These are phyloP conservation scores for Drosophila pegasa DNA, from an alignment of 2,888 invertebrate species.

Conservation along the genomic window DNA sequence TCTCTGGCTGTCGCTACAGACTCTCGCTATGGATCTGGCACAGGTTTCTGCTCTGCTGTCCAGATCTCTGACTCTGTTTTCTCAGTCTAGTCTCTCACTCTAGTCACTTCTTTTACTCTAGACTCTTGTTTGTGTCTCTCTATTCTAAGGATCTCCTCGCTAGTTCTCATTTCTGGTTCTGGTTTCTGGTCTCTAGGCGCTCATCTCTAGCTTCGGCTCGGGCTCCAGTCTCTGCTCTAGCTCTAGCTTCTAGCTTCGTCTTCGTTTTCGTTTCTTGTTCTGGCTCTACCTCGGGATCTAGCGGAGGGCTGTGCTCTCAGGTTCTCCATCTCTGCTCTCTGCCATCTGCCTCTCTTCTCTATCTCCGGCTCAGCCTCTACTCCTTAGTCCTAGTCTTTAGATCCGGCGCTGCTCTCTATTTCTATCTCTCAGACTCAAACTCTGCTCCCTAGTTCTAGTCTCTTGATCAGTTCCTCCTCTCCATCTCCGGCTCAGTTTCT, in stretches of 20 bases:
- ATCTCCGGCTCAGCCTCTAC: too few species aligned
- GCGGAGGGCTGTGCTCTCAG: too few species aligned
- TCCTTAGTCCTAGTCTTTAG: too few species aligned
- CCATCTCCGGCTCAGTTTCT: neutral
- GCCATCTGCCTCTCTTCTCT: too few species aligned
- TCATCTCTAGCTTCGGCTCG: neutral
- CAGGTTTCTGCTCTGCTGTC: neutral
- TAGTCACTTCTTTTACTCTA: too few species aligned
- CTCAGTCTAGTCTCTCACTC: neutral
- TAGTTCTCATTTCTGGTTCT: neutral
- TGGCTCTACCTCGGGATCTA: neutral
- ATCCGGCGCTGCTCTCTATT: neutral
- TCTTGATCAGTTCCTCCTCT: too few species aligned
- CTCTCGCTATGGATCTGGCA: neutral
- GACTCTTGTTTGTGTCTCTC: too few species aligned
- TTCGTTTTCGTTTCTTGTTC: neutral
- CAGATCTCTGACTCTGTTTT: neutral
- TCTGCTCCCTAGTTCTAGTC: neutral
- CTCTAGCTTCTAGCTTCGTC: neutral
- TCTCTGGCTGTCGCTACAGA: neutral
- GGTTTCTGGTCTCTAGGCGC: neutral
- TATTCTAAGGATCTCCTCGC: neutral
- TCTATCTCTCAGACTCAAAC: too few species aligned
- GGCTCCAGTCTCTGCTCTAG: neutral
- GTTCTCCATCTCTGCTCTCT: too few species aligned